These are phyloP conservation scores for Epinotia nisella DNA, from an alignment of 2,888 invertebrate species.

Conservation along the genomic window DNA sequence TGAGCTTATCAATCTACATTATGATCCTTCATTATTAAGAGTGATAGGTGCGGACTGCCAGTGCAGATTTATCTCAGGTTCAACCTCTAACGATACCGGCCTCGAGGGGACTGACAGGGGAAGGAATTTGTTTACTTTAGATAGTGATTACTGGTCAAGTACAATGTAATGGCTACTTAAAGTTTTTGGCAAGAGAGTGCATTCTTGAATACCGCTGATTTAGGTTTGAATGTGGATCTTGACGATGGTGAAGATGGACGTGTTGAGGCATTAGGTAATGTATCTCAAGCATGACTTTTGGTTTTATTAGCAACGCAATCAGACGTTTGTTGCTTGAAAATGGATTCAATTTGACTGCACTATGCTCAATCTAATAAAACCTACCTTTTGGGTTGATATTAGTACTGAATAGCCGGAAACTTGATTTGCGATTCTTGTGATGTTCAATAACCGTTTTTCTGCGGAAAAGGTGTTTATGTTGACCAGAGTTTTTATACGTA, in stretches of 20 bases:
- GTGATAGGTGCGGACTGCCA: slow-evolving; percentile 70
- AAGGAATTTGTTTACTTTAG: slow-evolving; percentile 54
- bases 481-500: too few species aligned
- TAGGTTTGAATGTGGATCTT: slow-evolving; percentile 33
- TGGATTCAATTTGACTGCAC: not conserved
- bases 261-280: slow-evolving; percentile 26
- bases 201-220: slow-evolving; percentile 46
- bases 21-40: slow-evolving; percentile 83
- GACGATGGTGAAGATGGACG: slow-evolving; percentile 1
- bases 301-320: slow-evolving; percentile 13
- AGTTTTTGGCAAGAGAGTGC: slow-evolving; percentile 47
- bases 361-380: not conserved
- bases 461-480: too few species aligned
- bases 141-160: slow-evolving; percentile 43
- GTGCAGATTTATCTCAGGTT: slow-evolving; percentile 80
- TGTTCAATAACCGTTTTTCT: too few species aligned
- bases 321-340: not conserved
- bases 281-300: slow-evolving; percentile 16
- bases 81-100: slow-evolving; percentile 61
- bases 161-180: slow-evolving; percentile 49
- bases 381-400: not conserved
- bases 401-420: not conserved
- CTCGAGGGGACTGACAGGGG: slow-evolving; percentile 31
- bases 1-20: slow-evolving; percentile 82
- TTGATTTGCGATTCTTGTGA: too few species aligned